Conservation (phyloP, 2,113 vertebrate genomes). For the Chlorocebus sabaeus region DNA sequence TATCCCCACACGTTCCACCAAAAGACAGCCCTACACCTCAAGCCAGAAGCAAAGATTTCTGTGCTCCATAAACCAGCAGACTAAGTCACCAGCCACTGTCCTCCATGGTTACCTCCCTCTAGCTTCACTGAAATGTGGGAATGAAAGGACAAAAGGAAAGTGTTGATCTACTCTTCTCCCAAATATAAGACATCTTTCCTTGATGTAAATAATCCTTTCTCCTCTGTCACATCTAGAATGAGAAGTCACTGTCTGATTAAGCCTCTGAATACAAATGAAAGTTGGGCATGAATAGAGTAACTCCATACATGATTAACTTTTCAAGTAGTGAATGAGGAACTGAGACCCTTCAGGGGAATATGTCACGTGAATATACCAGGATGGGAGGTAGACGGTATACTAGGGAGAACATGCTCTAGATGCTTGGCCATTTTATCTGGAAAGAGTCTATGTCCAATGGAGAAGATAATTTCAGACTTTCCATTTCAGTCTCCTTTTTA, state of each 20-base stretch:
- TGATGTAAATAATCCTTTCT: background rate
- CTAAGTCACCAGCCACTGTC: background rate
- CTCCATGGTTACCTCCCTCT: background rate
- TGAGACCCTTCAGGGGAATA: background rate
- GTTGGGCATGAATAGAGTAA: background rate
- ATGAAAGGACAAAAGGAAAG: background rate
- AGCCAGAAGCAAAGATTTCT: background rate
- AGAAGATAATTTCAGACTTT: slow-evolving; percentile 29
- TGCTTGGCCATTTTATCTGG: background rate
- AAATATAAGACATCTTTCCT: background rate
- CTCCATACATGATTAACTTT: background rate
- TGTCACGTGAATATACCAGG: background rate
- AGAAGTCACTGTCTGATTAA: background rate
- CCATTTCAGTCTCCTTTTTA: background rate
- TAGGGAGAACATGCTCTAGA: background rate
- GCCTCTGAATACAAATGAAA: background rate
- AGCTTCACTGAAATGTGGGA: background rate
- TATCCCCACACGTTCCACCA: background rate
- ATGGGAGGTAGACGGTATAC: background rate
- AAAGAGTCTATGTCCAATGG: background rate
- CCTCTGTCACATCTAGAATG: background rate
- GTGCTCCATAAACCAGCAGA: background rate
- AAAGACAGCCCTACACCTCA: background rate
- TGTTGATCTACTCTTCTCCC: background rate
- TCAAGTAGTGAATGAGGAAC: background rate